Conservation (phyloP, 2,113 vertebrate genomes). For the Erpornis zantholeuca region DNA sequence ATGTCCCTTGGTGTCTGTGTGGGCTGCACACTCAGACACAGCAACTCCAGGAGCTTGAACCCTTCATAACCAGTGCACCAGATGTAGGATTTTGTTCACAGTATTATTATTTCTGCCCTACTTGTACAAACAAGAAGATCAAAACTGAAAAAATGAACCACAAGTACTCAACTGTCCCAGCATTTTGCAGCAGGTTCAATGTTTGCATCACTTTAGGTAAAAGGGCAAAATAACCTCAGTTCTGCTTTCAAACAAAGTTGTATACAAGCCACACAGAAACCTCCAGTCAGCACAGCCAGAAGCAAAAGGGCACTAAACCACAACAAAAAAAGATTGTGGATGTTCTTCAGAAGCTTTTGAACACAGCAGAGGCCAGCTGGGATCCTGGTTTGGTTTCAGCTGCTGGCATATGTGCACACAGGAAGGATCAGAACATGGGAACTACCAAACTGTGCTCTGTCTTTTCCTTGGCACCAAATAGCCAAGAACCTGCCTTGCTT, state of each 20-base stretch:
- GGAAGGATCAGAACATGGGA: not conserved
- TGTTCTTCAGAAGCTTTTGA: not conserved
- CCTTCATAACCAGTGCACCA: not conserved
- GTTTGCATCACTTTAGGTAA: not conserved
- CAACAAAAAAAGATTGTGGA: not conserved
- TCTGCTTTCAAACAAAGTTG: not conserved
- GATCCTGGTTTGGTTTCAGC: not conserved
- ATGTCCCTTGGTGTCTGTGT: not conserved
- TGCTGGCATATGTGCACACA: not conserved
- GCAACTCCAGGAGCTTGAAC: not conserved
- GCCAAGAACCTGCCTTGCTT: not conserved
- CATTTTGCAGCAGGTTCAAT: accelerated
- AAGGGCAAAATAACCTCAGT: not conserved
- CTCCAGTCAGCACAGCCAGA: not conserved
- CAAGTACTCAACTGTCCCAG: not conserved
- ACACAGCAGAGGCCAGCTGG: not conserved
- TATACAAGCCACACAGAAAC: not conserved
- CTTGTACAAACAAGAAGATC: not conserved
- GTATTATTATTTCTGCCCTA: not conserved
- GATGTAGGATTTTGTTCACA: not conserved
- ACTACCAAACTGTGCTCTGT: not conserved
- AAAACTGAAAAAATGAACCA: not conserved
- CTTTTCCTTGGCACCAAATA: not conserved
- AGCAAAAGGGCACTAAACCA: not conserved
- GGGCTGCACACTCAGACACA: not conserved